Base-by-base conservation (phyloP, 2,113 vertebrate genomes). In the Lophius piscatorius region DNA sequence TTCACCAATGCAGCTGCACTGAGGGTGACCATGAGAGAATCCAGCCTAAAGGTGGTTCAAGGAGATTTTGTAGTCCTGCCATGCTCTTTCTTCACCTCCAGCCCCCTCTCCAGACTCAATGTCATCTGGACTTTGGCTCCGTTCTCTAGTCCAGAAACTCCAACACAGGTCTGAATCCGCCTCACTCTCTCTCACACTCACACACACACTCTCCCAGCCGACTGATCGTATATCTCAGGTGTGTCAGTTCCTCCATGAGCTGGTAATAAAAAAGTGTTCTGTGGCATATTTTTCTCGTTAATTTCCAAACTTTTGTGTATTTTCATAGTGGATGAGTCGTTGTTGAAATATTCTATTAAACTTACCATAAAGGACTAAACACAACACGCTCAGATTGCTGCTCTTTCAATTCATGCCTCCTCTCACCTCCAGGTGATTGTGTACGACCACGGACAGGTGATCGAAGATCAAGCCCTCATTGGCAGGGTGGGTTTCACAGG, bases 41-140 rank as follows among this genome's bases (percentile, higher is more conserved):
- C 85, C 28, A 83, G 54, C 11, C 10, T 93, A 42, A 87, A 91
- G 54, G 91, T 89, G 52, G 81, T 91, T 5, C 87, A 62, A 31
- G 93, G 92, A 1, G 89, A 92, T 18, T 80, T 71, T 0, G 81
- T 86, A 5, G 5, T 88, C 4, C 83, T 94, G 71, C 89, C 91
- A 12, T 94, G 93, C 63, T 90, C 90, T 28, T 94, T 93, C 75
- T 78, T 85, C 78, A 92, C 90, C 61, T 87, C 83, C 29, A 86
- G 75, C 14, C 87, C 88, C 0, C 79, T 92, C 40, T 88, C 80
- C 58, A 88, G 86, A 21, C 92, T 94, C 75, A 94, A 90, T 69
- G 81, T 94, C 42, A 92, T 94, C 81, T 94, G 92, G 93, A 94
- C 91, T 0, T 46, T 91, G 59, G 82, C 88, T 8, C 91, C 92